Evolutionary conservation across 2,888 invertebrate genomes (phyloP), one percentile per base, ranked within the genome.

Genomic region (Stenurella melanura): DNA sequence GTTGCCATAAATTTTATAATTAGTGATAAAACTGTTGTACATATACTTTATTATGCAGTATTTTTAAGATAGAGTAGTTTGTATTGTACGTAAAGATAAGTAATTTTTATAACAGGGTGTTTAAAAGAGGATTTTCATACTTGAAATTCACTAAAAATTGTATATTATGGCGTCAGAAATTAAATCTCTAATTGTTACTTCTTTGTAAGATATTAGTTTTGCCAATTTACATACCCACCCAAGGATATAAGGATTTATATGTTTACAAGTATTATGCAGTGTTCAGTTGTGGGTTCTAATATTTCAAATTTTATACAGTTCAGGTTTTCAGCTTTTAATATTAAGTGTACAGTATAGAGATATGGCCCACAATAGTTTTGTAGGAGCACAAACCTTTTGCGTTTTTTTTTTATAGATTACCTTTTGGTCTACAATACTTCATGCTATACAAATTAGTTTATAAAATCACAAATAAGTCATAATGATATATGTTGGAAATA

Each of bases 1-100:
- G 80, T 80, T 79, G 80, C 80, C 80, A 80, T 80, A 77, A 57
- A 76, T 77, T 78, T 74, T 77, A 78, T 77, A 50, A 10, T 66
- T 58, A 58, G 58, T 58, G 58, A 58, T 58, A 61, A 67, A 67
- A 66, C 34, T 42, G 63, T 60, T 79, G 76, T 81, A 78, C 34
- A 78, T 80, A 81, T 69, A 71, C 75, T 73, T 77, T 73, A 42
- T 79, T 74, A 26, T 26, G 78, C 81, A 81, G 81, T 81, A 81
- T 81, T 81, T 61, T 75, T 78, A 78, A 76, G 66, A 60, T 78
- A 74, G 77, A 77, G 42, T 63, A 72, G 63, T 63, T 64, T 61
- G 38, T 18, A 30, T 11, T 72, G 67, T 67, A 67, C 54, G 54
- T 67, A 54, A 67, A 67, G 50, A 19, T 50, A 58, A 61, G 54